phyloP scores from a whole-genome alignment of 2,113 vertebrate species.

The Numida meleagris region DNA sequence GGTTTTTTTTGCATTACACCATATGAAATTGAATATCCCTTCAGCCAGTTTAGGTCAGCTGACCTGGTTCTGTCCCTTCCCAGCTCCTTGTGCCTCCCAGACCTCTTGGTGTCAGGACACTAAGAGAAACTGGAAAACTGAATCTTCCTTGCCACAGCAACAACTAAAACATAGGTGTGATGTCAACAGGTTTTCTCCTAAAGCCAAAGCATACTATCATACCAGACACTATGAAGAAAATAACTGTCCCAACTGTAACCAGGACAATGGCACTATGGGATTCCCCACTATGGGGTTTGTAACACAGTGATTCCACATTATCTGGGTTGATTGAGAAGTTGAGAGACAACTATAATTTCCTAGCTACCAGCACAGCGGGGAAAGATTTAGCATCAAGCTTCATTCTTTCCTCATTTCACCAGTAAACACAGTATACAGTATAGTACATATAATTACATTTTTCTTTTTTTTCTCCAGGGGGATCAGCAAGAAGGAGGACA shows the following conservation, averaged over 20 bases:
- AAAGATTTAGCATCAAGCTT: not conserved
- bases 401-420: not conserved
- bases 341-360: not conserved
- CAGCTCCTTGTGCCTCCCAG: not conserved
- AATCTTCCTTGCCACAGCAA: not conserved
- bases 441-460: not conserved
- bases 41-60: not conserved
- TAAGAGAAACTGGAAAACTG: not conserved
- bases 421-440: not conserved
- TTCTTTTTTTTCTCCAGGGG: conserved; percentile 37
- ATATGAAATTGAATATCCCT: not conserved
- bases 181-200: not conserved
- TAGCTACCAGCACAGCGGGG: not conserved
- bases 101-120: not conserved
- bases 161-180: not conserved
- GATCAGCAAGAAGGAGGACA: conserved; percentile 70
- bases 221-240: not conserved
- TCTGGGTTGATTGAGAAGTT: not conserved
- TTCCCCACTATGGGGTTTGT: not conserved
- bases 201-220: not conserved
- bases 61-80: not conserved
- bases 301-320: not conserved
- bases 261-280: not conserved
- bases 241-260: not conserved
- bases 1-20: not conserved